Percentiles rank a stretch among this genome's conserved stretches.
phyloP scores from a whole-genome alignment of 2,888 invertebrate genomes.

The Dysmachus trigonus region DNA sequence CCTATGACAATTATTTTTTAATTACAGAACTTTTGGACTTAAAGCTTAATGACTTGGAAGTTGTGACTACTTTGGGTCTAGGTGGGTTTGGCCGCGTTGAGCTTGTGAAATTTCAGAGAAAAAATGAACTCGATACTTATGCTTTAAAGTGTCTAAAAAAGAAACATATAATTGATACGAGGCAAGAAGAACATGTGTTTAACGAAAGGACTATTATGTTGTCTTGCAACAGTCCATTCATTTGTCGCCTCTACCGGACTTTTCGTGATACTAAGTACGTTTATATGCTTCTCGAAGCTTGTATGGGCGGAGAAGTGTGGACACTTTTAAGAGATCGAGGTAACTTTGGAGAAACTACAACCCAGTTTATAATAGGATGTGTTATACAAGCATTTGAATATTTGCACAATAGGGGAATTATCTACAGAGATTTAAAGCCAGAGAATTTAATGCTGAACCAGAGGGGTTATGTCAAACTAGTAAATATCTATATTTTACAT shows the following conservation, averaged over 20 bases:
- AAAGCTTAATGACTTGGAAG: slow-evolving; percentile 79
- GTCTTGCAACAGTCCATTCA: slow-evolving; percentile 68
- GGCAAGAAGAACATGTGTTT: slow-evolving; percentile 89
- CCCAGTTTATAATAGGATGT: slow-evolving; percentile 90
- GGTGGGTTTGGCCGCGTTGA: slow-evolving; percentile 94
- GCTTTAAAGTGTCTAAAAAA: slow-evolving; percentile 92
- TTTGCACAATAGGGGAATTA: slow-evolving; percentile 83
- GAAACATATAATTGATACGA: slow-evolving; percentile 86
- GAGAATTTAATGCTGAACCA: slow-evolving; percentile 90
- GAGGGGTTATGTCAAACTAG: slow-evolving; percentile 88
- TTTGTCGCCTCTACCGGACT: slow-evolving; percentile 82
- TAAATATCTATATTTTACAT: slow-evolving; percentile 59
- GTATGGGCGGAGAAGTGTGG: slow-evolving; percentile 95
- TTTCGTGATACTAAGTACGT: slow-evolving; percentile 91
- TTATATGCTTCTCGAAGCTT: slow-evolving; percentile 93
- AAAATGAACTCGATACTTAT: slow-evolving; percentile 69
- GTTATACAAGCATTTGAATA: slow-evolving; percentile 93
- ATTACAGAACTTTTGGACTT: slow-evolving; percentile 73
- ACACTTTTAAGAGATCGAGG: slow-evolving; percentile 87
- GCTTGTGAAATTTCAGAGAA: slow-evolving; percentile 72
- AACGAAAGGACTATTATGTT: slow-evolving; percentile 87
- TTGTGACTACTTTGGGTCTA: slow-evolving; percentile 86
- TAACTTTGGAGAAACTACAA: slow-evolving; percentile 81
- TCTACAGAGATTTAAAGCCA: slow-evolving; percentile 92
- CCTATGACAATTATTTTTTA: background rate